Evolutionary conservation across 2,113 vertebrate species (phyloP), one percentile per base, ranked within the genome.

Genomic region (Grallaria varia): DNA sequence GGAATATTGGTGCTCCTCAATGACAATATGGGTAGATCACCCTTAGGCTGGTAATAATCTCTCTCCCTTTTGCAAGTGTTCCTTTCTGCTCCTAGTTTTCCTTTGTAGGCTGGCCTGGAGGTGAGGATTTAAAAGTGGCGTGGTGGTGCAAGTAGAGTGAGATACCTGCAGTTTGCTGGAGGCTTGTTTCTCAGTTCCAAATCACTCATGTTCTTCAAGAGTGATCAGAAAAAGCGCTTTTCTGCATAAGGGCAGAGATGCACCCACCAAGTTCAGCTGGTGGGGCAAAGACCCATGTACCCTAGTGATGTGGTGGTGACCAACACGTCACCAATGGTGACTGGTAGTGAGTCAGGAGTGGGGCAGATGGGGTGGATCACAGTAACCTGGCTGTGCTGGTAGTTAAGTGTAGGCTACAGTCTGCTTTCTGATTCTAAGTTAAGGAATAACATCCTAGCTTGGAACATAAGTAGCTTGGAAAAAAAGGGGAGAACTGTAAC

Each of bases 371-470:
- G n/a, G 30, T 64, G 62, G 69, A 40, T 68, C n/a, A 37, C 5
- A 18, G 44, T 42, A 64, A 53, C 16, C 18, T 4, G 0, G 35
- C 33, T 60, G 27, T 76, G 60, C 37, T 89, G 30, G 31, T 62
- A 75, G 42, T 63, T 93, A 44, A 62, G 56, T 13, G 21, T 47
- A 44, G 31, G 22, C 55, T 67, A 44, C 3, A 8, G 37, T 79
- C 45, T 93, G 72, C 79, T 94, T 87, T 88, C 24, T 86, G 44
- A 56, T 94, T 92, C 52, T 72, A 24, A 89, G 79, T 72, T 64
- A 63, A 92, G 53, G 33, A 91, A 44, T 77, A 96, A 45, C 67
- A 85, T 74, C 62, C 50, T 55, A 71, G 58, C 62, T 87, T 86
- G 60, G 63, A 14, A 82, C 23, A 59, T 59, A 59, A 24, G 50